These are phyloP conservation scores for Malurus cyaneus DNA, from an alignment of 2,113 vertebrate genomes.

Conservation along the genomic window DNA sequence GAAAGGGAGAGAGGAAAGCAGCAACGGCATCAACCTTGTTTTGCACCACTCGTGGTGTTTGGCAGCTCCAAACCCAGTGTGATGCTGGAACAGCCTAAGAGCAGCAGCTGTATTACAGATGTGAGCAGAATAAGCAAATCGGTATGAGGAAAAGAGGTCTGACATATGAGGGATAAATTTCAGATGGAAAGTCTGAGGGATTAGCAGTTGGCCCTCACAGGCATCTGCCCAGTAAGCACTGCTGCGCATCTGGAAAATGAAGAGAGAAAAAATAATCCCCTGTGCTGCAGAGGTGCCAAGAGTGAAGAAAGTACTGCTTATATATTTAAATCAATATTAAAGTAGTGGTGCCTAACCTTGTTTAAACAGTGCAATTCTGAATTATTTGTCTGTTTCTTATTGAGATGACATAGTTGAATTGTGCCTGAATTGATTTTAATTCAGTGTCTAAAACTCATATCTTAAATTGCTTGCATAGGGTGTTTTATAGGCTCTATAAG, in stretches of 20 bases:
- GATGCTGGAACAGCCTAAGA: neutral
- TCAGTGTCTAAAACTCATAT: neutral
- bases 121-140: neutral
- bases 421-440: neutral
- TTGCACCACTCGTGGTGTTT: neutral
- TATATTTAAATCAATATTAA: neutral
- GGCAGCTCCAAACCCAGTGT: neutral
- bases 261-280: neutral
- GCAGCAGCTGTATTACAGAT: neutral
- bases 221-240: neutral
- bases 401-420: neutral
- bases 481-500: neutral
- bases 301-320: neutral
- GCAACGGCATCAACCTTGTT: neutral
- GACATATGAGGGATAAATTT: neutral
- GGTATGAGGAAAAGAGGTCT: neutral
- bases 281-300: neutral
- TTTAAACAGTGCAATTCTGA: neutral
- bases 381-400: neutral
- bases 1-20: neutral
- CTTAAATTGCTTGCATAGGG: neutral
- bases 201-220: neutral
- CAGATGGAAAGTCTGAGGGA: neutral
- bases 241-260: neutral
- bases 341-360: neutral